These are phyloP conservation scores for Epizoanthus stellaris DNA, from an alignment of 92 coral and sea anemone genomes.

Conservation along the genomic window DNA sequence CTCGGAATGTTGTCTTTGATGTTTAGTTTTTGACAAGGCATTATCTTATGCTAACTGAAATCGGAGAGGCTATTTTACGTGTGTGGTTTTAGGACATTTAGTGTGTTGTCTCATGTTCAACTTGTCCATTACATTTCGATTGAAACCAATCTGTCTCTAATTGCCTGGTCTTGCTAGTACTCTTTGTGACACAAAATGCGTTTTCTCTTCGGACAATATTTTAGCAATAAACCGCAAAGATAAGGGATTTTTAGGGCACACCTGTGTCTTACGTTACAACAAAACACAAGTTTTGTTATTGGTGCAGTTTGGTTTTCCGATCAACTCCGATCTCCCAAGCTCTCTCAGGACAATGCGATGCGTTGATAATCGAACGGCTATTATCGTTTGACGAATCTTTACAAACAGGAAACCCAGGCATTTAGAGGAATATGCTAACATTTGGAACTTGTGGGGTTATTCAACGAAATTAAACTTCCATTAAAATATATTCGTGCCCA, in stretches of 20 bases:
- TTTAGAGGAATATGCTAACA: constrained; percentile 77
- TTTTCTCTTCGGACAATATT: constrained; percentile 32
- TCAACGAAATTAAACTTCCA: constrained; percentile 82
- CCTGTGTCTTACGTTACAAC: constrained; percentile 39
- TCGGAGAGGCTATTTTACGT: constrained; percentile 92
- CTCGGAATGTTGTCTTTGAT: constrained; percentile 93
- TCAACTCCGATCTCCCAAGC: constrained; percentile 72
- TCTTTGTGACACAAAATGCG: constrained; percentile 20
- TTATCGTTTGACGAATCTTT: constrained; percentile 68
- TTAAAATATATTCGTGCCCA: constrained; percentile 68
- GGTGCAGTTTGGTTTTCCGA: constrained; percentile 77
- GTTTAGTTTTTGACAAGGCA: constrained; percentile 89
- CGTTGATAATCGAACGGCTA: constrained; percentile 72
- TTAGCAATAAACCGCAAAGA: constrained; percentile 57
- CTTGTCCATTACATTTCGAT: constrained; percentile 39
- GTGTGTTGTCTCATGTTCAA: constrained; percentile 75
- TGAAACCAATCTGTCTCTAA: constrained; percentile 54
- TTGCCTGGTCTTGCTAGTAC: constrained; percentile 34
- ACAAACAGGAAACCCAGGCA: constrained; percentile 94
- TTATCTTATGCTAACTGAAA: constrained; percentile 90
- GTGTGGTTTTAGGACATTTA: constrained; percentile 88
- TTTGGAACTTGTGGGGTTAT: constrained; percentile 67
- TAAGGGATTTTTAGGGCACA: constrained; percentile 57
- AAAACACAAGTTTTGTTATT: constrained; percentile 58
- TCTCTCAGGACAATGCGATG: constrained; percentile 78